A percentile compares a stretch with the other conserved stretches of the same genome.
phyloP scores from a whole-genome alignment of 2,113 vertebrate genomes.

The Formicarius rufipectus region DNA sequence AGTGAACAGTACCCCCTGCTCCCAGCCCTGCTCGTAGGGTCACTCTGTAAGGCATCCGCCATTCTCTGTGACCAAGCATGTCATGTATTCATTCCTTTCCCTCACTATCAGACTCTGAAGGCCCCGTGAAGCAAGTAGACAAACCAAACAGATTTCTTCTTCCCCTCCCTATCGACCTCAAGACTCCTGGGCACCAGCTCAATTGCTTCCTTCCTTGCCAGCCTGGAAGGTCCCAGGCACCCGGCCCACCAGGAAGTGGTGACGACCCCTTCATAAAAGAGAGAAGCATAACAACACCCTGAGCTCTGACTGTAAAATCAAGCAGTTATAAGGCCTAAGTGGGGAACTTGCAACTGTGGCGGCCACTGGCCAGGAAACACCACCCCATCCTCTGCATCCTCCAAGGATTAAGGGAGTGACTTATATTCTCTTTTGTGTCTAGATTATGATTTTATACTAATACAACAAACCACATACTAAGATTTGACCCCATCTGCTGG shows the following conservation, averaged over 20 bases:
- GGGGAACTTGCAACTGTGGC: not conserved
- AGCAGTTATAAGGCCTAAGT: not conserved
- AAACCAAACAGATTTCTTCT: not conserved
- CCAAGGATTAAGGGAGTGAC: not conserved
- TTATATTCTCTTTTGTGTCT: not conserved
- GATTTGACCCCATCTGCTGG: not conserved
- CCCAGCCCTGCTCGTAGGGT: not conserved
- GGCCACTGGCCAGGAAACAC: not conserved
- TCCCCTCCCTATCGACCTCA: accelerated
- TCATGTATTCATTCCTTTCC: not conserved
- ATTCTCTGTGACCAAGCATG: accelerated
- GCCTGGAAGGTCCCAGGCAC: not conserved
- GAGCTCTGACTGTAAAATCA: not conserved
- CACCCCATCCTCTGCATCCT: accelerated
- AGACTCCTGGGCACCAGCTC: not conserved
- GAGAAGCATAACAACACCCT: not conserved
- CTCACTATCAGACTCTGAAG: not conserved
- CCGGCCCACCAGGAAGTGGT: accelerated
- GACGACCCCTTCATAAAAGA: not conserved
- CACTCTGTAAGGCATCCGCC: not conserved
- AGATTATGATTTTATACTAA: not conserved
- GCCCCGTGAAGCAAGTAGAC: not conserved
- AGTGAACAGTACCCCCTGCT: accelerated
- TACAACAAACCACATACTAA: not conserved
- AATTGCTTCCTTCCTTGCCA: not conserved